A percentile compares a stretch with the other conserved stretches of the same genome.
These are phyloP conservation scores for Scotopteryx bipunctaria DNA, from an alignment of 2,888 invertebrate species.

Conservation along the genomic window DNA sequence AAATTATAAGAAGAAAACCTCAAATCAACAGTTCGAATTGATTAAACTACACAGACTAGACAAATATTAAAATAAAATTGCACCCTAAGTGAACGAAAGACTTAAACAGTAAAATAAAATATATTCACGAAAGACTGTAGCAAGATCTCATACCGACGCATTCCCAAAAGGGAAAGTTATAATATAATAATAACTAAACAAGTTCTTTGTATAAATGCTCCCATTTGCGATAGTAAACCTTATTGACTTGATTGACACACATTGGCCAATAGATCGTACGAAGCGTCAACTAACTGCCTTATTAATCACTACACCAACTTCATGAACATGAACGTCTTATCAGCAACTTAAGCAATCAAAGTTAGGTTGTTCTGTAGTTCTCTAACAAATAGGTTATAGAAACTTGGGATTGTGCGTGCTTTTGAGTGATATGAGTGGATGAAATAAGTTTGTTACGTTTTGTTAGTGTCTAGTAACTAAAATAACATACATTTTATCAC, in stretches of 20 bases:
- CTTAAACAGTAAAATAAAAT: too few relatives aligned
- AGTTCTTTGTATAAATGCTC: too few relatives aligned
- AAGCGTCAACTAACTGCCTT: conserved; percentile 12
- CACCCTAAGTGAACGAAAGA: too few relatives aligned
- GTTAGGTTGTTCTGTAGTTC: conserved; percentile 9
- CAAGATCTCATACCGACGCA: too few relatives aligned
- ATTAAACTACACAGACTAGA: too few relatives aligned
- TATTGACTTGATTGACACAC: conserved; percentile 3
- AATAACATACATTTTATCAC: too few relatives aligned
- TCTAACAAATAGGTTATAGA: not conserved
- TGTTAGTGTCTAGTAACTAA: not conserved
- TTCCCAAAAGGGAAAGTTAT: too few relatives aligned
- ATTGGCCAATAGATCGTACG: conserved; percentile 1
- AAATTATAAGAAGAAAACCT: too few relatives aligned
- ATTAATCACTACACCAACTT: conserved; percentile 18
- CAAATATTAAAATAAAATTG: too few relatives aligned
- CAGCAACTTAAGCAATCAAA: conserved; percentile 33
- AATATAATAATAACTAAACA: too few relatives aligned
- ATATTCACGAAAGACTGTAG: too few relatives aligned
- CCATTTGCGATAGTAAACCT: not conserved
- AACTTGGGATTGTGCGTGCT: conserved; percentile 3
- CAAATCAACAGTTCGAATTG: too few relatives aligned
- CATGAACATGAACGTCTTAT: conserved; percentile 23
- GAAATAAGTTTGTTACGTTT: not conserved
- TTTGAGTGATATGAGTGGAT: not conserved